Conservation (phyloP, 2,113 vertebrate genomes). For the Australoheros scitulus region DNA sequence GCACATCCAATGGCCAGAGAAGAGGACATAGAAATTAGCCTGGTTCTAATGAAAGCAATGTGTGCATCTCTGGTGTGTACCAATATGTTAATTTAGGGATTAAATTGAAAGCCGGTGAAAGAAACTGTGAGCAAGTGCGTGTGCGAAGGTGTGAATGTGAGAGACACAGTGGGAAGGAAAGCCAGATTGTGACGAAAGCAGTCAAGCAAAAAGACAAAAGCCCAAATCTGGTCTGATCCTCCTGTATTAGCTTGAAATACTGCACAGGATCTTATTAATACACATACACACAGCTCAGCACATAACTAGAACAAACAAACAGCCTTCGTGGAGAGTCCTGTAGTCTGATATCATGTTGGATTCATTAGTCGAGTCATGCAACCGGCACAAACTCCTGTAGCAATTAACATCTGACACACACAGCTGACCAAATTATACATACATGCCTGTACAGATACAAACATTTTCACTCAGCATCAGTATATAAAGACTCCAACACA, state of each 20-base stretch:
- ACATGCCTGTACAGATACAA: constrained; percentile 2
- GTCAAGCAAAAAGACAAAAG: constrained; percentile 37
- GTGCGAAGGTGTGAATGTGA: not conserved
- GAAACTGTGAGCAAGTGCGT: constrained; percentile 14
- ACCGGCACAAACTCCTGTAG: constrained; percentile 39
- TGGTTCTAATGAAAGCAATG: constrained; percentile 30
- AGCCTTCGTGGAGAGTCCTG: constrained; percentile 14
- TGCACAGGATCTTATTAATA: constrained; percentile 18
- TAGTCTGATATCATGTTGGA: constrained; percentile 33
- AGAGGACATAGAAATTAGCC: constrained; percentile 4
- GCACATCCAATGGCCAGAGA: not conserved
- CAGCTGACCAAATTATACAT: constrained; percentile 16
- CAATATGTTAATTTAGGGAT: constrained; percentile 35
- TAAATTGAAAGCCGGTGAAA: constrained; percentile 11
- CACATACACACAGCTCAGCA: constrained; percentile 10
- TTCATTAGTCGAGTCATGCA: constrained; percentile 47
- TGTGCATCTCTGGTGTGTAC: constrained; percentile 6
- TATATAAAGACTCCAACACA: not conserved
- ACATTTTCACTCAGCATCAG: constrained; percentile 9
- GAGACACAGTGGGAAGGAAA: constrained; percentile 5
- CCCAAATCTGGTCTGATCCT: constrained; percentile 53
- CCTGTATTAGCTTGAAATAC: constrained; percentile 26
- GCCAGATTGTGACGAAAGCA: constrained; percentile 18
- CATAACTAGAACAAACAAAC: constrained; percentile 13
- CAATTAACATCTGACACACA: constrained; percentile 47